phyloP scores from a whole-genome alignment of 2,113 vertebrate species.

The Podocnemis expansa region DNA sequence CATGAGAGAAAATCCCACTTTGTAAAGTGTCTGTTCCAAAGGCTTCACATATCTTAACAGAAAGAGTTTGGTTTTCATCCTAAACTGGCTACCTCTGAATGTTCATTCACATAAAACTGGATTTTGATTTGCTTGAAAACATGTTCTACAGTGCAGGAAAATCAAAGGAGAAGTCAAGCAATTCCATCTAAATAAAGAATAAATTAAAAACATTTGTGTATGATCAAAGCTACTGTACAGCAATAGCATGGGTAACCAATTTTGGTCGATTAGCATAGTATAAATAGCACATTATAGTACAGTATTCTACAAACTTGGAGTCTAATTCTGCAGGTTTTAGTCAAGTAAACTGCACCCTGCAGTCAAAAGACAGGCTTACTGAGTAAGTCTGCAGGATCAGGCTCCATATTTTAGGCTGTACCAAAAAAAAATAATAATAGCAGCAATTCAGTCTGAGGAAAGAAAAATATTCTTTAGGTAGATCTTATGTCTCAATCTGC shows the following conservation, averaged over 20 bases:
- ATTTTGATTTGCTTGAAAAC: slow-evolving; percentile 48
- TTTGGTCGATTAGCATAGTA: slow-evolving; percentile 12
- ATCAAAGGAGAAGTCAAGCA: slow-evolving; percentile 46
- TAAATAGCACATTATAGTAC: slow-evolving; percentile 4
- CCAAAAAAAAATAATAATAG: not conserved
- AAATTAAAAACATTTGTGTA: slow-evolving; percentile 44
- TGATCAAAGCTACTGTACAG: slow-evolving; percentile 40
- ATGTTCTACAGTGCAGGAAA: slow-evolving; percentile 49
- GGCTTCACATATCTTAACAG: slow-evolving; percentile 39
- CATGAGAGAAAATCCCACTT: too few species aligned
- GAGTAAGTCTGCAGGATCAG: not conserved
- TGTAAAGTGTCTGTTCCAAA: slow-evolving; percentile 18
- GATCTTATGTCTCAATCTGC: not conserved
- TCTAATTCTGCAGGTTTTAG: slow-evolving; percentile 1
- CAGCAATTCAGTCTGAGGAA: not conserved
- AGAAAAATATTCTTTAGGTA: not conserved
- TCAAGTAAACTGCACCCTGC: not conserved
- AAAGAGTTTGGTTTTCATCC: slow-evolving; percentile 40
- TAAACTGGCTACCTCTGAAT: slow-evolving; percentile 26
- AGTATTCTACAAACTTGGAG: not conserved
- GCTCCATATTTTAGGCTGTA: not conserved
- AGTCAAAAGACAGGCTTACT: not conserved
- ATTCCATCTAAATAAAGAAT: slow-evolving; percentile 1
- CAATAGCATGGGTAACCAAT: slow-evolving; percentile 11
- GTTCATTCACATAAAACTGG: slow-evolving; percentile 12